Evolutionary conservation across 2,113 vertebrate species (phyloP).

Genomic region (Tor tambroides): DNA sequence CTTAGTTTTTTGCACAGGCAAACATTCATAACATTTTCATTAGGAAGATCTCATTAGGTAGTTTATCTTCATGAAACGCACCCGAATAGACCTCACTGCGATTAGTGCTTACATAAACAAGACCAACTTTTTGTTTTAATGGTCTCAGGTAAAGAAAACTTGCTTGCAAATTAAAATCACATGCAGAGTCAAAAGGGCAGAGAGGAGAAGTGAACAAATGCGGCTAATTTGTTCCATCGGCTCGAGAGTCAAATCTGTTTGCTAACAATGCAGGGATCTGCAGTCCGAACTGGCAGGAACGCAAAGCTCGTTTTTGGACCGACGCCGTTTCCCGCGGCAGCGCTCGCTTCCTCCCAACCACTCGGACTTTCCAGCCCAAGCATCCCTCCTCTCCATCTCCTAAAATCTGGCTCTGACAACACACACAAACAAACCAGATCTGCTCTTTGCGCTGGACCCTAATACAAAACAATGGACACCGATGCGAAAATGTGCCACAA

Average conservation of each 20-base stretch:
- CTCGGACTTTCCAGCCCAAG: neutral
- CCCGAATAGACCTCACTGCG: neutral
- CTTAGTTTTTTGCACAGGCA: neutral
- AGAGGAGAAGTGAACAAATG: neutral
- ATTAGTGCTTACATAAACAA: neutral
- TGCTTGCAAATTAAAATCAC: neutral
- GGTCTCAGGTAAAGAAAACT: neutral
- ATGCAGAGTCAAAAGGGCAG: slow-evolving; percentile 8
- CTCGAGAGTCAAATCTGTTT: slow-evolving; percentile 36
- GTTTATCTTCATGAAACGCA: neutral
- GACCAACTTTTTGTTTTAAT: slow-evolving; percentile 9
- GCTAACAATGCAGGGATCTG: slow-evolving; percentile 21
- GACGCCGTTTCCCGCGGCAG: neutral
- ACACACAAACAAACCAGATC: neutral
- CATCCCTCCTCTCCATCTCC: neutral
- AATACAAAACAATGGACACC: slow-evolving; percentile 46
- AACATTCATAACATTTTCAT: neutral
- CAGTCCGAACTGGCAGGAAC: slow-evolving; percentile 1
- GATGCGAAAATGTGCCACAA: slow-evolving; percentile 40
- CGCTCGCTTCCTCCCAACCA: neutral
- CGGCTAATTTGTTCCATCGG: neutral
- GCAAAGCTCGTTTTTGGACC: slow-evolving; percentile 16
- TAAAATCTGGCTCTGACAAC: neutral
- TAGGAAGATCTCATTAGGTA: neutral
- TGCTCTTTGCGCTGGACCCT: slow-evolving; percentile 27